phyloP scores from a whole-genome alignment of 2,888 invertebrate genomes.

The Dryomyza anilis region DNA sequence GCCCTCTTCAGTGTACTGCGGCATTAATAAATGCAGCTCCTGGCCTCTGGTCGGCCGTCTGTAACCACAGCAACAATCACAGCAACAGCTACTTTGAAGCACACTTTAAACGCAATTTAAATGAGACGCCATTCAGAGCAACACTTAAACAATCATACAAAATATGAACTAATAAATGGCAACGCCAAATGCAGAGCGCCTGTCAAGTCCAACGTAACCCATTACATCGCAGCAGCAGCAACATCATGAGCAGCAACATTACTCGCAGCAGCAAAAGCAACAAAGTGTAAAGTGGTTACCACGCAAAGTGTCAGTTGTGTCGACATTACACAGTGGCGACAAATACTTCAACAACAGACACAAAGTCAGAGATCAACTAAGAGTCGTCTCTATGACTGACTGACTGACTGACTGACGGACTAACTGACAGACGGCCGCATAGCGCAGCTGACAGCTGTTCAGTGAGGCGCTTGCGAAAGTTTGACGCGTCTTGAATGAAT shows the following conservation, averaged over 20 bases:
- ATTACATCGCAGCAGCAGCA: too few relatives aligned
- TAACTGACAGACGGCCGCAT: not conserved
- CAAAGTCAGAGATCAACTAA: too few relatives aligned
- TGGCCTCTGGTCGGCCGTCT: not conserved
- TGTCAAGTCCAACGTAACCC: too few relatives aligned
- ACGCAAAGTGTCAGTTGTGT: not conserved
- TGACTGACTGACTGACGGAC: constrained; percentile 5
- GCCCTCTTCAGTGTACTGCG: constrained; percentile 12
- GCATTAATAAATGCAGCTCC: not conserved
- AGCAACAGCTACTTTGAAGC: not conserved
- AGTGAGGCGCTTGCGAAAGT: not conserved
- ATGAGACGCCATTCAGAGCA: not conserved
- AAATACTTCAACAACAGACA: too few relatives aligned
- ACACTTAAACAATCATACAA: constrained; percentile 16
- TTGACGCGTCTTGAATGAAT: not conserved
- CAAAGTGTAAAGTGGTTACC: not conserved
- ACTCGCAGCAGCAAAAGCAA: too few relatives aligned
- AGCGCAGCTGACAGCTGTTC: not conserved
- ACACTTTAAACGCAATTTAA: constrained; percentile 3
- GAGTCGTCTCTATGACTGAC: constrained; percentile 2
- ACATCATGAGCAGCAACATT: too few relatives aligned
- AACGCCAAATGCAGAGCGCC: constrained; percentile 4
- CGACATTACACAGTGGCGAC: not conserved
- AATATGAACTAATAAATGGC: constrained; percentile 19
- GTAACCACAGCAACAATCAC: not conserved